phyloP scores from a whole-genome alignment of 2,888 invertebrate species.

The Desoria tigrina region DNA sequence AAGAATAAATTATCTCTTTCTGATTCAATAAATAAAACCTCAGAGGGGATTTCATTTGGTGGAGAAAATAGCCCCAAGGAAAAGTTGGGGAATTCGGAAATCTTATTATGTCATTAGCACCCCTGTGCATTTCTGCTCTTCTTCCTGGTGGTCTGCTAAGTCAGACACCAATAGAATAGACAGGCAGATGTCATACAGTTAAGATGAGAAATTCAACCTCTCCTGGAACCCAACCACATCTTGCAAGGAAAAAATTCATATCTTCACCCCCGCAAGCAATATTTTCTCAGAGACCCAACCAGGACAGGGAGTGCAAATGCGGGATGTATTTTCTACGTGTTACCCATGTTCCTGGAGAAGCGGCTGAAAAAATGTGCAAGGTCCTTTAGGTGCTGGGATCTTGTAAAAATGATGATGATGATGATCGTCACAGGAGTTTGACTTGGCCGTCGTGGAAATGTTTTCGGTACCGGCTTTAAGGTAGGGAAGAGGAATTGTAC shows the following conservation, averaged over 20 bases:
- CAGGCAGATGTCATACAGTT: not conserved
- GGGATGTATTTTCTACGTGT: no score
- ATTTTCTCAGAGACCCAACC: no score
- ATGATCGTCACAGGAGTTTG: not conserved
- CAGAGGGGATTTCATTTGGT: not conserved
- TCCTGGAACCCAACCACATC: no score
- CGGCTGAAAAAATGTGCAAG: no score
- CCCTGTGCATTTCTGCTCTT: not conserved
- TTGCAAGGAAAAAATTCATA: no score
- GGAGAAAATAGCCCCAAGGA: not conserved
- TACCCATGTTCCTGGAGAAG: no score
- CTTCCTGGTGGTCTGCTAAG: not conserved
- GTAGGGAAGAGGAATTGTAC: constrained; percentile 6
- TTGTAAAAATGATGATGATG: constrained; percentile 8
- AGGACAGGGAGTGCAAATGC: no score
- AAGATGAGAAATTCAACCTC: not conserved
- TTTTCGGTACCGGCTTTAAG: no score
- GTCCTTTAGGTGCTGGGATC: constrained; percentile 1
- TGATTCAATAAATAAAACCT: not conserved
- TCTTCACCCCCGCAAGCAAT: no score
- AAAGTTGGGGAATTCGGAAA: constrained; percentile 1
- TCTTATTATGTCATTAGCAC: constrained; percentile 21
- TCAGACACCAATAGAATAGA: not conserved
- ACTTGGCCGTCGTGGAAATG: no score
- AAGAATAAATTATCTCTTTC: no score